Evolutionary conservation across 2,888 invertebrate species (phyloP).

Genomic region (Eupithecia inturbata): DNA sequence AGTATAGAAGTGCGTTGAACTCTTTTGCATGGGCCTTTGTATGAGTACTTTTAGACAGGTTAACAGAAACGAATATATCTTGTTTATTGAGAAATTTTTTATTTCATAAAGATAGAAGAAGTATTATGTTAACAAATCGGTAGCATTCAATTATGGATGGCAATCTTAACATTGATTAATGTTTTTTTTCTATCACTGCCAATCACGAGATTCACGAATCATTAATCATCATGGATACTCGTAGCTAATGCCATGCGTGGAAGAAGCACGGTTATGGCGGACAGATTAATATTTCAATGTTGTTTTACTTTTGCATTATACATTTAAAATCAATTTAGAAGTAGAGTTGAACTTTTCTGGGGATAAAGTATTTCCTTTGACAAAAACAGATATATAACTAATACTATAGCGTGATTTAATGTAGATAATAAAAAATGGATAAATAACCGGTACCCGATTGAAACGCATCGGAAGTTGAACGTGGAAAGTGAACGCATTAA

Average conservation of each 20-base stretch:
- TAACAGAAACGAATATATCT: background rate
- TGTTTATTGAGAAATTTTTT: background rate
- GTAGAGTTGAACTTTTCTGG: background rate
- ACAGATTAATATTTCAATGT: background rate
- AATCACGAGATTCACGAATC: background rate
- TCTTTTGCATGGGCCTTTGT: conserved; percentile 6
- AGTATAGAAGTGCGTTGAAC: background rate
- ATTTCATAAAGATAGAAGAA: background rate
- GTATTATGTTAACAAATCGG: conserved; percentile 2
- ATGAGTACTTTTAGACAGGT: background rate
- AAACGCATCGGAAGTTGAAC: background rate
- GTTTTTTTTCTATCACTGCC: background rate
- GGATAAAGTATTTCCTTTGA: background rate
- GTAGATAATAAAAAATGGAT: background rate
- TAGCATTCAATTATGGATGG: background rate
- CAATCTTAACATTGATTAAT: conserved; percentile 4
- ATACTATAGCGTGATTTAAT: background rate
- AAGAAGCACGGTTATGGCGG: background rate
- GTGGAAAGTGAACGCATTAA: conserved; percentile 2
- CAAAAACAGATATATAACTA: background rate
- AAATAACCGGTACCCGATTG: background rate
- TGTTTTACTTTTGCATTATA: background rate
- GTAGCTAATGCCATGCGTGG: background rate
- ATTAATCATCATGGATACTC: background rate
- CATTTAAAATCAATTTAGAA: too few species aligned